These are phyloP conservation scores for Ceriagrion tenellum DNA, from an alignment of 2,888 invertebrate species.

Conservation along the genomic window DNA sequence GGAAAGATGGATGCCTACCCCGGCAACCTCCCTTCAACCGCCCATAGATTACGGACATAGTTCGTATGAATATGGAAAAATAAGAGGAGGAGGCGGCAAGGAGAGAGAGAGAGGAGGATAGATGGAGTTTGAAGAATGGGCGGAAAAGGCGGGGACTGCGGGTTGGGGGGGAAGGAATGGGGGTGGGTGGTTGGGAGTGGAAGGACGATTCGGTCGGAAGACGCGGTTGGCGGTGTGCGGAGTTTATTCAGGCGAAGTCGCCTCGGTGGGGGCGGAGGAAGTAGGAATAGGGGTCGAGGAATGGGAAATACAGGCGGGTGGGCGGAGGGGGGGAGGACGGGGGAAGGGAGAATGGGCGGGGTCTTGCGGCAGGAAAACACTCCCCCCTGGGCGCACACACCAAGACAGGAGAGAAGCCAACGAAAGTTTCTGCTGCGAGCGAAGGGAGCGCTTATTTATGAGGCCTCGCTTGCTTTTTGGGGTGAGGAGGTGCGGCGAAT, in stretches of 20 bases:
- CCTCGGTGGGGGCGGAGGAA: not conserved
- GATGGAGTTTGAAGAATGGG: not conserved
- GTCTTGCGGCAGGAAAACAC: not conserved
- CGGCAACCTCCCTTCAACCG: too few species aligned
- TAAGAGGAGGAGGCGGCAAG: not conserved
- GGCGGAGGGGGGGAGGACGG: not conserved
- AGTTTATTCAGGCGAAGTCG: not conserved
- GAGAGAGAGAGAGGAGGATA: not conserved
- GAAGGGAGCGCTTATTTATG: not conserved
- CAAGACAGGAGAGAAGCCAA: not conserved
- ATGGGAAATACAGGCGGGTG: not conserved
- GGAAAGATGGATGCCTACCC: too few species aligned
- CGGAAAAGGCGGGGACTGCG: not conserved
- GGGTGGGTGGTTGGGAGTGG: not conserved
- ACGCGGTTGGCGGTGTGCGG: constrained; percentile 26
- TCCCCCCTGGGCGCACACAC: not conserved
- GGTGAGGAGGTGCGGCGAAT: not conserved
- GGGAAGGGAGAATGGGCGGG: not conserved
- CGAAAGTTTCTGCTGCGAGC: not conserved
- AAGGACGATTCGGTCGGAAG: constrained; percentile 19
- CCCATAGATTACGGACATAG: too few species aligned
- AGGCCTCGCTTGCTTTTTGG: not conserved
- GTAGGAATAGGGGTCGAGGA: not conserved
- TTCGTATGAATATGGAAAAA: not conserved
- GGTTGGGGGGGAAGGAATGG: not conserved